phyloP scores from a whole-genome alignment of 2,888 invertebrate genomes.

The Parnassius apollo region DNA sequence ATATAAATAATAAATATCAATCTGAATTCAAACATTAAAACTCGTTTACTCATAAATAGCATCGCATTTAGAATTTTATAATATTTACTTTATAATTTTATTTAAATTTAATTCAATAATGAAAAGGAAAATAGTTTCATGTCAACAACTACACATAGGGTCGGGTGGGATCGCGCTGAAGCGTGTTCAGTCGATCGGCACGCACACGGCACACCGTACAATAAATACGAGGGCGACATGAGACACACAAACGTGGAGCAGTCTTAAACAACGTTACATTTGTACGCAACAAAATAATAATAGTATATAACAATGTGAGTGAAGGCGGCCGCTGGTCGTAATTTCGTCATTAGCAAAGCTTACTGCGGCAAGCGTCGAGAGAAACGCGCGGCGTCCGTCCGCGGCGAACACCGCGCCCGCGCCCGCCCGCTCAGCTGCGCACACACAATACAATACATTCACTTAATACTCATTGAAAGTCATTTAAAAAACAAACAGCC shows the following conservation, averaged over 20 bases:
- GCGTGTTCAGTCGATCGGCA: slow-evolving; percentile 31
- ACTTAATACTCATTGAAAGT: too few species aligned
- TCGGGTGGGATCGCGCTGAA: background rate
- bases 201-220: slow-evolving; percentile 46
- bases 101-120: slow-evolving; percentile 20
- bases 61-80: slow-evolving; percentile 68
- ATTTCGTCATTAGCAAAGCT: slow-evolving; percentile 77
- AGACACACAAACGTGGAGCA: slow-evolving; percentile 74
- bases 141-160: slow-evolving; percentile 61
- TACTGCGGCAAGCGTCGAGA: slow-evolving; percentile 75
- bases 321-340: slow-evolving; percentile 41
- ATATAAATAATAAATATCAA: slow-evolving; percentile 64
- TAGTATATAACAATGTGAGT: slow-evolving; percentile 48
- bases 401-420: slow-evolving; percentile 31
- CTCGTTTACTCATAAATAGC: slow-evolving; percentile 74
- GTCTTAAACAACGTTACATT: slow-evolving; percentile 73
- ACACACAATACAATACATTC: background rate
- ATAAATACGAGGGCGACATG: slow-evolving; percentile 67
- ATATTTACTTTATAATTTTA: slow-evolving; percentile 54
- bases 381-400: slow-evolving; percentile 54
- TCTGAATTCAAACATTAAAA: slow-evolving; percentile 74
- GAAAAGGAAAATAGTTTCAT: slow-evolving; percentile 39
- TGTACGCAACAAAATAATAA: slow-evolving; percentile 75
- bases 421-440: slow-evolving; percentile 36
- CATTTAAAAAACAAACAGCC: background rate